Conservation (phyloP, 2,888 invertebrate genomes). For the Watsonalla cultraria region DNA sequence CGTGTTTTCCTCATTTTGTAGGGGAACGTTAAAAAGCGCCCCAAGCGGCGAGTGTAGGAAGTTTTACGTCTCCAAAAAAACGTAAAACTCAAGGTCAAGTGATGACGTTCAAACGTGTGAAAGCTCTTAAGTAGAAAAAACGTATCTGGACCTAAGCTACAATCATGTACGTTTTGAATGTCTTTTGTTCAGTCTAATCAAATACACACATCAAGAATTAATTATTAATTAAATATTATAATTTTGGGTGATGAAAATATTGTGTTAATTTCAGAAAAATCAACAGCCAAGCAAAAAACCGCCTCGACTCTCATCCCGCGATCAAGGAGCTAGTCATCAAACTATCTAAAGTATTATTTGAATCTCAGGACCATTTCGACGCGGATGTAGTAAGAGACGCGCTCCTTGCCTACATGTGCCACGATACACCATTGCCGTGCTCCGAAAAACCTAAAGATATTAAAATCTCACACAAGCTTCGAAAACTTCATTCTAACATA, state of each 20-base stretch:
- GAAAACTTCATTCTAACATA: conserved; percentile 29
- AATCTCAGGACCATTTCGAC: conserved; percentile 82
- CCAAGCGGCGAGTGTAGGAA: too few species aligned
- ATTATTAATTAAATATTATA: too few species aligned
- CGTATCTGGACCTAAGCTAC: too few species aligned
- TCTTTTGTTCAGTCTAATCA: too few species aligned
- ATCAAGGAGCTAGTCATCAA: conserved; percentile 84
- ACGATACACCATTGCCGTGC: conserved; percentile 89
- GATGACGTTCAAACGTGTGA: too few species aligned
- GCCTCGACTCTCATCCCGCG: conserved; percentile 86
- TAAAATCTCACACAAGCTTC: conserved; percentile 32
- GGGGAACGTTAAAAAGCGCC: too few species aligned
- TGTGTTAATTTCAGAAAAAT: conserved; percentile 63
- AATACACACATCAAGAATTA: too few species aligned
- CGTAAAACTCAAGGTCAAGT: too few species aligned
- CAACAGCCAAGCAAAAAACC: conserved; percentile 79
- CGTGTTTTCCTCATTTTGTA: too few species aligned
- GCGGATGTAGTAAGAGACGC: conserved; percentile 89
- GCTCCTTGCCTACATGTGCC: conserved; percentile 90
- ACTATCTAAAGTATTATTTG: conserved; percentile 82
- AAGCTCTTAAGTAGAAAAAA: too few species aligned
- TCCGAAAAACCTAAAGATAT: conserved; percentile 53
- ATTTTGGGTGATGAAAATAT: not conserved
- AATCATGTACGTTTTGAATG: too few species aligned
- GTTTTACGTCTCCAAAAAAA: too few species aligned